Evolutionary conservation across 2,797 vertebrate species (phyloP).

Genomic region (Sebastes glaucus): DNA sequence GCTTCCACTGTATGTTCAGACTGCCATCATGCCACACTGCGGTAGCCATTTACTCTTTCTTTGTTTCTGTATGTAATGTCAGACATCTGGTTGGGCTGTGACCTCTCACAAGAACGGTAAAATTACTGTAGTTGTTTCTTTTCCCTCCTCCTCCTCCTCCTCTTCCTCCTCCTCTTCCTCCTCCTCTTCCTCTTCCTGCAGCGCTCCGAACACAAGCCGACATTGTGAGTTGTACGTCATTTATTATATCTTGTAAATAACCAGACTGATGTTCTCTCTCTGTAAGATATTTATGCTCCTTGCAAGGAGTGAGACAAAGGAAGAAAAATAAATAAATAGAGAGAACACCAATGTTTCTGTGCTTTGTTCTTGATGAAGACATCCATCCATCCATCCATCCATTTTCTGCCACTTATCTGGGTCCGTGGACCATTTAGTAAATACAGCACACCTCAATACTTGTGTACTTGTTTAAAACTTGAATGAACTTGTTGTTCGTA

Average conservation of each 20-base stretch:
- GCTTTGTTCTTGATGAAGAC: background rate
- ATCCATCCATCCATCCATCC: too few species aligned
- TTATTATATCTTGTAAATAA: slow-evolving; percentile 80
- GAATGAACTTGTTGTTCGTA: too few species aligned
- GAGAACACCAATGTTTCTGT: slow-evolving; percentile 31
- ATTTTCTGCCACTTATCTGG: background rate
- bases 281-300: slow-evolving; percentile 78
- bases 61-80: background rate
- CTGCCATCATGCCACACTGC: slow-evolving; percentile 12
- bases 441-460: background rate
- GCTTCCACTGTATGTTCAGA: background rate
- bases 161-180: background rate
- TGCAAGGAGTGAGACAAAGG: slow-evolving; percentile 6
- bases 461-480: too few species aligned
- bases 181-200: background rate
- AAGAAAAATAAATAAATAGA: slow-evolving; percentile 52
- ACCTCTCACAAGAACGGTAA: slow-evolving; percentile 9
- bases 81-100: background rate
- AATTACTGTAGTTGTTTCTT: slow-evolving; percentile 20
- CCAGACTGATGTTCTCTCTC: slow-evolving; percentile 57
- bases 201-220: slow-evolving; percentile 41
- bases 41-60: background rate
- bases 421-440: rapidly evolving
- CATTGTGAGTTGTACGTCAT: slow-evolving; percentile 57
- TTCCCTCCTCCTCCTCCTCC: background rate